These are phyloP conservation scores for Hyaena hyaena DNA, from an alignment of 2,113 vertebrate genomes.

Conservation along the genomic window DNA sequence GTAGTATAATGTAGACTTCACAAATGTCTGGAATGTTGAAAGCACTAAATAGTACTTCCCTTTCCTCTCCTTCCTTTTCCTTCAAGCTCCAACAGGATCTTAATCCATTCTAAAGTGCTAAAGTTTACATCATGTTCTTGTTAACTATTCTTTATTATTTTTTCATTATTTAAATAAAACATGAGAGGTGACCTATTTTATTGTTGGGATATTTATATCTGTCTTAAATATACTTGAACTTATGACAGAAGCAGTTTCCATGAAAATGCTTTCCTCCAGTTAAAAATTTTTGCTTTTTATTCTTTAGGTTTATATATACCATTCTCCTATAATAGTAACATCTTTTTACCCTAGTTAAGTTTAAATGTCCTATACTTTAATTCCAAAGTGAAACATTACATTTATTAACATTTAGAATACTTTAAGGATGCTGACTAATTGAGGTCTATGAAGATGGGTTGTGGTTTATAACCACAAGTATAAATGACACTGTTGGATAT, in stretches of 20 bases:
- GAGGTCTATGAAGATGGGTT: neutral
- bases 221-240: neutral
- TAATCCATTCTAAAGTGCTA: neutral
- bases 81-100: neutral
- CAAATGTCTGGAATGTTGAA: neutral
- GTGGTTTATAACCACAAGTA: neutral
- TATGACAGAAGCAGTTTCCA: neutral
- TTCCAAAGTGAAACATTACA: neutral
- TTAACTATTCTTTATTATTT: neutral
- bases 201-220: neutral
- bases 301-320: neutral
- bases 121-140: neutral
- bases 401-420: neutral
- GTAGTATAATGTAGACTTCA: too few species aligned
- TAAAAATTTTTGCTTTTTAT: neutral
- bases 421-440: neutral
- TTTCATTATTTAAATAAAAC: neutral
- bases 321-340: neutral
- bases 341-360: neutral
- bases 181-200: neutral
- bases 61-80: neutral
- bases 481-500: neutral
- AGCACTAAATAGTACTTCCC: rapidly evolving
- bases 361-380: neutral
- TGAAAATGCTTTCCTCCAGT: neutral